Percentiles rank a stretch among this genome's conserved stretches.
These are phyloP conservation scores for Alitta virens DNA, from an alignment of 2,888 invertebrate genomes.

Conservation along the genomic window DNA sequence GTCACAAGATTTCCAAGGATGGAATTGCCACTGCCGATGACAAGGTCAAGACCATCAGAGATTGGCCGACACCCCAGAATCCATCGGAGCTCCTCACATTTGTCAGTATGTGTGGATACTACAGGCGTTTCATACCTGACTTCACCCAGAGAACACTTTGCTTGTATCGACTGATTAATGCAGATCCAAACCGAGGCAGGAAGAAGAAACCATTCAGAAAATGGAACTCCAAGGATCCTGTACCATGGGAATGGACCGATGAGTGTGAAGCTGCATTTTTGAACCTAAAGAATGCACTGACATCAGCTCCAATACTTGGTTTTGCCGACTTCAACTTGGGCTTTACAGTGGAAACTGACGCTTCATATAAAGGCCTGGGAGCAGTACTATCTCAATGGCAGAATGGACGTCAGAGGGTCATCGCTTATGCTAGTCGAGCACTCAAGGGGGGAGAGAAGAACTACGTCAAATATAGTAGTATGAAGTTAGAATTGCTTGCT, in stretches of 20 bases:
- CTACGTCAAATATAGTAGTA: no score
- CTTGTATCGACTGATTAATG: background rate
- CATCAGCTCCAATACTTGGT: no score
- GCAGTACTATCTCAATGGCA: no score
- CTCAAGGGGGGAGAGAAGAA: no score
- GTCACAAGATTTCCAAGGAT: background rate
- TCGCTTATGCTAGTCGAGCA: no score
- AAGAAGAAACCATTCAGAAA: background rate
- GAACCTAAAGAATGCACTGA: no score
- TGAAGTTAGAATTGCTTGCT: no score
- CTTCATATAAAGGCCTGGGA: no score
- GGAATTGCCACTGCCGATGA: background rate
- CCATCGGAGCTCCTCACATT: background rate
- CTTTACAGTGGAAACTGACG: no score
- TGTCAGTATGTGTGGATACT: background rate
- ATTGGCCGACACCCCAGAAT: constrained; percentile 1
- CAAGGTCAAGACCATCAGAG: background rate
- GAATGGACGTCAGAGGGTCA: no score
- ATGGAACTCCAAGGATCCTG: background rate
- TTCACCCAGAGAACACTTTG: background rate
- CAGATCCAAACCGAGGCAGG: background rate
- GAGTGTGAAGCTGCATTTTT: no score
- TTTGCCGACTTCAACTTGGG: no score
- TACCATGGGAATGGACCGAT: background rate
- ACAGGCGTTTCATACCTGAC: background rate